Evolutionary conservation across 2,888 invertebrate genomes (phyloP).

Genomic region (Muscina levida): DNA sequence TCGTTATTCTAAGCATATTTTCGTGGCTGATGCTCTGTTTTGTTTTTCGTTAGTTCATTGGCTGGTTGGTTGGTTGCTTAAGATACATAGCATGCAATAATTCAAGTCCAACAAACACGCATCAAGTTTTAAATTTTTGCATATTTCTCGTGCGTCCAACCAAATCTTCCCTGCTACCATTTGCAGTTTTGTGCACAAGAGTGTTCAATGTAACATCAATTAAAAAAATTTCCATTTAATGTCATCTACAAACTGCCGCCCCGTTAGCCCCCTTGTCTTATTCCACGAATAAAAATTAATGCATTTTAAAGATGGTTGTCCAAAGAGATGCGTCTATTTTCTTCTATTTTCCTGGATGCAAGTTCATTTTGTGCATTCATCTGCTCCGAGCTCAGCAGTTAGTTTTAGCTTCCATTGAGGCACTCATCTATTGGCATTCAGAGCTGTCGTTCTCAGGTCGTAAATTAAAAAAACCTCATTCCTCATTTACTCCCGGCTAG

Average conservation of each 20-base stretch:
- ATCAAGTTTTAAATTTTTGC: conserved; percentile 61
- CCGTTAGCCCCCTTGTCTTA: conserved; percentile 27
- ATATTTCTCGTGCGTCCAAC: conserved; percentile 51
- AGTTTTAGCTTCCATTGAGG: conserved; percentile 14
- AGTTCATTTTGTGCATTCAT: no score
- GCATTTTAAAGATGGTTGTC: conserved; percentile 66
- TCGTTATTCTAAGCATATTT: conserved; percentile 11
- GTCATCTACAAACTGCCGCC: conserved; percentile 41
- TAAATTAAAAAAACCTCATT: conserved; percentile 44
- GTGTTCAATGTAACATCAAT: conserved; percentile 61
- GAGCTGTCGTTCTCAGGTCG: conserved; percentile 31
- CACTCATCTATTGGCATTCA: conserved; percentile 32
- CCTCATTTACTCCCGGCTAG: background rate
- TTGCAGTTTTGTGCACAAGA: conserved; percentile 9
- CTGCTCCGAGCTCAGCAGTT: no score
- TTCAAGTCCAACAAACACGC: conserved; percentile 65
- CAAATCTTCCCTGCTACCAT: conserved; percentile 8
- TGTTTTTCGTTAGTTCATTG: conserved; percentile 26
- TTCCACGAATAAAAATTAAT: conserved; percentile 55
- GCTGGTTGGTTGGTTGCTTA: no score
- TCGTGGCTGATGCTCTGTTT: conserved; percentile 16
- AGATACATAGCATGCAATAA: conserved; percentile 65
- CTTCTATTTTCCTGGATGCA: background rate
- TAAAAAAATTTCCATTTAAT: conserved; percentile 66
- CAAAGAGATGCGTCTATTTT: conserved; percentile 31